Conservation (phyloP, 2,797 vertebrate species). For the Xiphophorus birchmanni region DNA sequence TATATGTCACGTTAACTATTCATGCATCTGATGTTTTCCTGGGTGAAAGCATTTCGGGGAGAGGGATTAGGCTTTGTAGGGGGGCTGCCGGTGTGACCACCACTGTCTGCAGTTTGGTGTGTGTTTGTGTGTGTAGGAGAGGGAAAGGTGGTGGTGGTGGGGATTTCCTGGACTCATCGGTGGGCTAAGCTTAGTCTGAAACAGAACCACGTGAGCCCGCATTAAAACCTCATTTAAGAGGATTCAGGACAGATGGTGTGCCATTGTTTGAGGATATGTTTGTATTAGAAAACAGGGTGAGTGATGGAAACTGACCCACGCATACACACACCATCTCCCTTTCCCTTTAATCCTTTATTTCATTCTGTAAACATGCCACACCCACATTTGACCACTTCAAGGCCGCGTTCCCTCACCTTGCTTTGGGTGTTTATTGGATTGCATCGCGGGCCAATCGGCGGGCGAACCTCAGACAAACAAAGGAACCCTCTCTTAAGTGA, state of each 20-base stretch:
- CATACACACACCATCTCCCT: background rate
- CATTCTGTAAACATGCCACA: slow-evolving; percentile 37
- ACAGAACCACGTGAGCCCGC: slow-evolving; percentile 63
- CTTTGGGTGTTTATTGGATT: slow-evolving; percentile 25
- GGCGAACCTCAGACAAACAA: slow-evolving; percentile 41
- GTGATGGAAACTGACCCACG: slow-evolving; percentile 16
- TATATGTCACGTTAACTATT: slow-evolving; percentile 32
- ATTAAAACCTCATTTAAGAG: slow-evolving; percentile 79
- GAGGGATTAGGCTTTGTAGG: background rate
- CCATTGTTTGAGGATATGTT: slow-evolving; percentile 75
- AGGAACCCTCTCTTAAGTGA: slow-evolving; percentile 24
- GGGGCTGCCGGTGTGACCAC: slow-evolving; percentile 17
- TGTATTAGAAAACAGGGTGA: slow-evolving; percentile 67
- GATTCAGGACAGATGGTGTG: slow-evolving; percentile 78
- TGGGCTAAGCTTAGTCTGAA: slow-evolving; percentile 64
- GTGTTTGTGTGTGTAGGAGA: background rate
- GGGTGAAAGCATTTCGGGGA: slow-evolving; percentile 21
- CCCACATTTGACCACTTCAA: slow-evolving; percentile 15
- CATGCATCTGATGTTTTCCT: slow-evolving; percentile 30
- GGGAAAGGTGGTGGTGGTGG: background rate
- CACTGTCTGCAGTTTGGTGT: slow-evolving; percentile 34
- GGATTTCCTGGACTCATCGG: slow-evolving; percentile 41
- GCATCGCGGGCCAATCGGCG: slow-evolving; percentile 39
- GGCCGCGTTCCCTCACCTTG: slow-evolving; percentile 19
- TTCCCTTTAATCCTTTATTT: background rate